Base-by-base conservation (phyloP, 2,797 vertebrate genomes). In the Picus viridis region DNA sequence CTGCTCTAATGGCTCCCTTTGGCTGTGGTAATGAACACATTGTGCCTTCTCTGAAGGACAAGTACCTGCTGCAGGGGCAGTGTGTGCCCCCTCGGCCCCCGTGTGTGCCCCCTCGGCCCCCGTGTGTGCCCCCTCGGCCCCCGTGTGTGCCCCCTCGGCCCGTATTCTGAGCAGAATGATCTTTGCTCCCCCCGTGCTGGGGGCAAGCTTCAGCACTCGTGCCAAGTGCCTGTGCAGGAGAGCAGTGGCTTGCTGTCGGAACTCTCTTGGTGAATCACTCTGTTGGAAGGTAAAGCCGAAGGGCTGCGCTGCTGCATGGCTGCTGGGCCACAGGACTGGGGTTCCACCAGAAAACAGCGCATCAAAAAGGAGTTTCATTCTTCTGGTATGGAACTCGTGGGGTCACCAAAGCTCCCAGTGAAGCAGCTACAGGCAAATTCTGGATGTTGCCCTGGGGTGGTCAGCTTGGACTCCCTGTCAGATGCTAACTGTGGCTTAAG, bases 1-100 rank as follows among this genome's bases (percentile, higher is more conserved):
- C 86, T 94, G 23, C 56, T 82, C 39, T 81, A 86, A 77, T 74
- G 43, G 26, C 24, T 76, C 7, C 5, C 41, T 92, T 93, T 94
- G 59, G 43, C 39, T 58, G 23, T 36, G 9, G 54, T 84, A n/a
- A 39, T 69, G 51, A 73, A 49, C 10, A 86, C 65, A 53, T 82
- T 62, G 19, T 53, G 24, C 41, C 29, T 71, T 73, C 9, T 68
- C 41, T 79, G 58, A 29, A 93, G 78, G 67, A 15, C 9, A 61
- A 56, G 20, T 23, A 8, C 4, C 11, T n/a, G 20, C 23, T 39
- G 43, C 4, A 62, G 17, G 2, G 3, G 18, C 71, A 73, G 32
- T 3, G 9, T 59, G 47, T 41, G 19, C 12, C n/a, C 45, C 36
- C 34, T 67, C 59, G 43, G 23, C 29, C 47, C 47, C 16, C 41